A percentile compares a stretch with the other conserved stretches of the same genome.
Evolutionary conservation across 37 sponge, comb jelly and placozoan genomes (phyloP).

Genomic region (Petrosia ficiformis): DNA sequence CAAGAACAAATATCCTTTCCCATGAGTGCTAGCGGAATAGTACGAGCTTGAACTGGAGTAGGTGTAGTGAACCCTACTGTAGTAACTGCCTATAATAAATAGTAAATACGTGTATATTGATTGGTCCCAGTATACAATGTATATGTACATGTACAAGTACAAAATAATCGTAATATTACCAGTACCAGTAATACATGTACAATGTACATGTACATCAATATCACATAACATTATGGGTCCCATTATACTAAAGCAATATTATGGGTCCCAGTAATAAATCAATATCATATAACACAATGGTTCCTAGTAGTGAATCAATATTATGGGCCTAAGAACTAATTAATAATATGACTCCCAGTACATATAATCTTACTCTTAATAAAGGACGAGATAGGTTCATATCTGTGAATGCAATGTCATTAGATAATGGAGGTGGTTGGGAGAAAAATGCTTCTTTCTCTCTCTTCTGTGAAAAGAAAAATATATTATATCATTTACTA

Average conservation of each 20-base stretch:
- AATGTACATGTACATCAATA: too few species aligned
- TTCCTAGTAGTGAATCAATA: too few species aligned
- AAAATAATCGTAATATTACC: not conserved
- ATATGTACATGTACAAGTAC: not conserved
- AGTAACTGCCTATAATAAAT: constrained; percentile 64
- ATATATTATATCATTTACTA: not conserved
- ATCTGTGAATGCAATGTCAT: constrained; percentile 78
- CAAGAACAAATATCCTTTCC: constrained; percentile 99
- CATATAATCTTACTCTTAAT: constrained; percentile 88
- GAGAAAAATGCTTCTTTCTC: constrained; percentile 60
- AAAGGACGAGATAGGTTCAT: constrained; percentile 97
- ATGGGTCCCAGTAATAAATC: too few species aligned
- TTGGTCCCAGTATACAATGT: not conserved
- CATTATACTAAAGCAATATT: too few species aligned
- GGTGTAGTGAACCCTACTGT: constrained; percentile 84
- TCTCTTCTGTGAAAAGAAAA: not conserved
- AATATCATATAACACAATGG: too few species aligned
- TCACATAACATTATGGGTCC: too few species aligned
- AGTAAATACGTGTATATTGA: not conserved
- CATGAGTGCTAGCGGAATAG: constrained; percentile 95
- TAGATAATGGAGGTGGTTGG: constrained; percentile 46
- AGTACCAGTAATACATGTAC: too few species aligned
- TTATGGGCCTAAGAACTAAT: too few species aligned
- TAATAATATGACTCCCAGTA: not conserved
- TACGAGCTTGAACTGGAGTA: constrained; percentile 91